Percentiles rank a stretch among this genome's conserved stretches.
Evolutionary conservation across 2,797 vertebrate species (phyloP).

Genomic region (Gastrophryne carolinensis): DNA sequence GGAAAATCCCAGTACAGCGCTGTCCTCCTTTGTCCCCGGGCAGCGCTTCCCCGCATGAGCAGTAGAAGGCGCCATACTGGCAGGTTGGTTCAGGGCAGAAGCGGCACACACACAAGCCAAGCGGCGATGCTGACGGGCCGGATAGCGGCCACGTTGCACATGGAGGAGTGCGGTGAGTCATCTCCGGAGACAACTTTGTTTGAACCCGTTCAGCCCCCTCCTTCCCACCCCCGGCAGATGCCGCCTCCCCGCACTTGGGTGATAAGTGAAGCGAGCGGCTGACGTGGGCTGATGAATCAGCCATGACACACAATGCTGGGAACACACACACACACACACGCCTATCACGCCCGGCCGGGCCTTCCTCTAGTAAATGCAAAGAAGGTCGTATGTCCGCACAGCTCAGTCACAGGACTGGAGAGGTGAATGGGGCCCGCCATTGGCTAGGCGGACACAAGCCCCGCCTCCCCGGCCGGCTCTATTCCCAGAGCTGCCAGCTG

Average conservation of each 20-base stretch:
- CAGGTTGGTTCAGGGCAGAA: too few relatives aligned
- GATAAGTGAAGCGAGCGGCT: too few relatives aligned
- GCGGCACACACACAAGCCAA: too few relatives aligned
- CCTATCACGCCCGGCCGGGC: neutral
- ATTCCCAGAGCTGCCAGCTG: neutral
- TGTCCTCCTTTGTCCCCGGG: too few relatives aligned
- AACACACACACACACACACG: neutral
- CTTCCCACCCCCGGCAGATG: conserved; percentile 30
- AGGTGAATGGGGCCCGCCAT: neutral
- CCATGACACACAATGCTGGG: too few relatives aligned
- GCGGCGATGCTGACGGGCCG: too few relatives aligned
- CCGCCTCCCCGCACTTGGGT: too few relatives aligned
- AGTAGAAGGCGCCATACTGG: too few relatives aligned
- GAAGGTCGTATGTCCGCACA: conserved; percentile 4
- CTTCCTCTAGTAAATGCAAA: conserved; percentile 49
- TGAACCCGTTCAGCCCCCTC: conserved; percentile 65
- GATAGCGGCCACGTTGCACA: conserved; percentile 70
- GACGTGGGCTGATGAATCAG: too few relatives aligned
- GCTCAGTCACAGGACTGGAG: neutral
- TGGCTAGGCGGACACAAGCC: neutral
- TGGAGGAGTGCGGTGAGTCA: conserved; percentile 74
- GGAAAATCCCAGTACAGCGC: too few relatives aligned
- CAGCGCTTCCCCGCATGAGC: too few relatives aligned
- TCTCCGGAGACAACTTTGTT: conserved; percentile 52
- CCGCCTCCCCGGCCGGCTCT: neutral